Evolutionary conservation across 2,113 vertebrate genomes (phyloP), one percentile per base, ranked within the genome.

Genomic region (Malaclemys terrapin): DNA sequence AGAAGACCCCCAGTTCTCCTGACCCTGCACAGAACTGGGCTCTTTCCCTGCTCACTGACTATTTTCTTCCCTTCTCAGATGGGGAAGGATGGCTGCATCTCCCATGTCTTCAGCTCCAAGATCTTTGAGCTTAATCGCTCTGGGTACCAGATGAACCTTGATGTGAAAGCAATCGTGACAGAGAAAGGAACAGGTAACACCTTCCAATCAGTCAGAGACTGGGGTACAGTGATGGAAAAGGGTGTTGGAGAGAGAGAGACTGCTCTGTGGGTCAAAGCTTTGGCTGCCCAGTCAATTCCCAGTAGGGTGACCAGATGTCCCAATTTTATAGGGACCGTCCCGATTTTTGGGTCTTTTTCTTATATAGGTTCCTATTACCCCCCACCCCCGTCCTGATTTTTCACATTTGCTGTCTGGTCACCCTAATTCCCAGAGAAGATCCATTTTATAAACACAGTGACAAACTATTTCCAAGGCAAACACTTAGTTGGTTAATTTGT

Each of bases 111-210:
- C 85, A 94, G 38, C 80, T 95, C 97, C 24, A 65, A 22, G 0
- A 80, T 45, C 57, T 98, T 98, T 90, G 98, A 98, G 56, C 47
- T 98, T 10, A 96, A 97, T 49, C 96, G 97, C 20, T 76, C 89
- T 81, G 96, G 97, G 11, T 98, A 98, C 56, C 8, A 62, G 59
- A 96, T 91, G 80, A 91, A 84, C 49, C 96, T 98, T 24, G 80
- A 96, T 0, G 96, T 97, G 78, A 90, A 96, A 80, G 95, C 94
- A 49, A 42, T 22, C 4, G 75, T 98, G 81, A 96, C 88, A 69
- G 98, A 98, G 80, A 90, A 92, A 80, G 98, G 95, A 90, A 98
- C 98, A 97, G 98, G 98, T 98, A 97, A 97, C 25, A 2, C 6
- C 12, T 76, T 91, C 57, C 8, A 65, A 42, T 72, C 6, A 65